phyloP scores from a whole-genome alignment of 1,140 invertebrate genomes.

The Cydia fagiglandana region DNA sequence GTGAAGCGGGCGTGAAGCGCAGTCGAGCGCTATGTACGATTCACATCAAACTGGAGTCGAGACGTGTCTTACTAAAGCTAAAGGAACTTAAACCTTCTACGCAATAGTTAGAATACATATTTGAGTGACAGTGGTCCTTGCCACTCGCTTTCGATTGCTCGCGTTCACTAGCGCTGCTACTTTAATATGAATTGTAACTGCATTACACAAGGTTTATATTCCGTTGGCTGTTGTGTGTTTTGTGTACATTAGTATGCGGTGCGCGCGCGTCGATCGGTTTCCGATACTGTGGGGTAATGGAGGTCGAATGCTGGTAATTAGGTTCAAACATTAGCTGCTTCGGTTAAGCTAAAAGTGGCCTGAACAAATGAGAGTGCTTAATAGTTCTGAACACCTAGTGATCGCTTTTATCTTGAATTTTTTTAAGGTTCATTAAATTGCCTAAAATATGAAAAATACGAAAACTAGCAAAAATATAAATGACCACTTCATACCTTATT shows the following conservation, averaged over 20 bases:
- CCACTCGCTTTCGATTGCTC: not conserved
- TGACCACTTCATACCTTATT: too few relatives aligned
- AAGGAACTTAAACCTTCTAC: too few relatives aligned
- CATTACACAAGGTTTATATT: not conserved
- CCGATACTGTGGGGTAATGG: slow-evolving; percentile 25
- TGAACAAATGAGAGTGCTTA: slow-evolving; percentile 4
- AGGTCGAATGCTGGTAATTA: not conserved
- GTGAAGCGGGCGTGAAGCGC: not conserved
- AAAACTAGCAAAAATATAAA: too few relatives aligned
- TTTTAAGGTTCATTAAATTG: too few relatives aligned
- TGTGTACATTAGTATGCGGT: slow-evolving; percentile 5
- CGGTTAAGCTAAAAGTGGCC: not conserved
- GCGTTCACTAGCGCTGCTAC: not conserved
- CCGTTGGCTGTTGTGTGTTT: not conserved
- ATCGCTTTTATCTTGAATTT: too few relatives aligned
- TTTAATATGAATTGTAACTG: not conserved
- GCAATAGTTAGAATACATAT: too few relatives aligned
- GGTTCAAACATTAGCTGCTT: slow-evolving; percentile 5
- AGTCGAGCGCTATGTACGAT: not conserved
- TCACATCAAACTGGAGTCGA: not conserved
- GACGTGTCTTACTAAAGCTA: too few relatives aligned
- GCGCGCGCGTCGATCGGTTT: slow-evolving; percentile 22
- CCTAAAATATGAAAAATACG: too few relatives aligned
- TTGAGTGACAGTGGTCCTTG: not conserved
- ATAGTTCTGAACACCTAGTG: not conserved